phyloP scores from a whole-genome alignment of 1,140 invertebrate genomes.

The Drosophila rufa region DNA sequence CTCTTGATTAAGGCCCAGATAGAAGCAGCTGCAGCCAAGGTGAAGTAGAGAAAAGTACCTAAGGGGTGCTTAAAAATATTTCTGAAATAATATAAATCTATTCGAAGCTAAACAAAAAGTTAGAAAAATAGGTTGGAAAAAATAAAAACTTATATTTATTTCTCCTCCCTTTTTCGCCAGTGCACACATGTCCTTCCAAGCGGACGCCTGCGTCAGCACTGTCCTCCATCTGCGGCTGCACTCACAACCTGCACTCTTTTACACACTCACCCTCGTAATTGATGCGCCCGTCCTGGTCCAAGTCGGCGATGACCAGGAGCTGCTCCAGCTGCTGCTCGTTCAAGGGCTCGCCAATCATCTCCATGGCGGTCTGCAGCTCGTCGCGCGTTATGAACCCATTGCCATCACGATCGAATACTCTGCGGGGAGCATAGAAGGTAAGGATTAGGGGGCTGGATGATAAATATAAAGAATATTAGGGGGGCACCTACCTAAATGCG shows the following conservation, averaged over 20 bases:
- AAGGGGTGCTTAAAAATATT: background rate
- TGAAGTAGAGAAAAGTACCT: background rate
- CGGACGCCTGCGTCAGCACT: conserved; percentile 53
- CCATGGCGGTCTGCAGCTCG: conserved; percentile 90
- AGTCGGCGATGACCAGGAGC: conserved; percentile 89
- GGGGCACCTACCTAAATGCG: conserved; percentile 88
- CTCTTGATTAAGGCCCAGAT: conserved; percentile 64
- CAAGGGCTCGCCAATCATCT: conserved; percentile 91
- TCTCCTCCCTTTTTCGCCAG: conserved; percentile 17
- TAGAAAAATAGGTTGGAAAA: too few species aligned
- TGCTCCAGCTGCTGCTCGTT: conserved; percentile 90
- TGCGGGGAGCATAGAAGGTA: conserved; percentile 48
- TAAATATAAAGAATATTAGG: too few species aligned
- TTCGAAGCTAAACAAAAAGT: too few species aligned
- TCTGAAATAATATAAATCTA: background rate
- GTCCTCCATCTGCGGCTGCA: conserved; percentile 49
- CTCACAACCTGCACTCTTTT: background rate
- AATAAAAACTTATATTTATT: too few species aligned
- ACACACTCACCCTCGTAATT: conserved; percentile 90
- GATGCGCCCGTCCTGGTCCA: conserved; percentile 91
- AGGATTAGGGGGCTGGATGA: background rate
- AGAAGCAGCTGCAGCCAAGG: conserved; percentile 8
- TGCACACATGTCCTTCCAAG: conserved; percentile 43
- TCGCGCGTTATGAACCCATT: conserved; percentile 92
- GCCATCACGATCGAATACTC: conserved; percentile 91